A percentile compares a stretch with the other conserved stretches of the same genome.
Evolutionary conservation across 1,140 invertebrate genomes (phyloP).

Genomic region (Elymnias hypermnestra): DNA sequence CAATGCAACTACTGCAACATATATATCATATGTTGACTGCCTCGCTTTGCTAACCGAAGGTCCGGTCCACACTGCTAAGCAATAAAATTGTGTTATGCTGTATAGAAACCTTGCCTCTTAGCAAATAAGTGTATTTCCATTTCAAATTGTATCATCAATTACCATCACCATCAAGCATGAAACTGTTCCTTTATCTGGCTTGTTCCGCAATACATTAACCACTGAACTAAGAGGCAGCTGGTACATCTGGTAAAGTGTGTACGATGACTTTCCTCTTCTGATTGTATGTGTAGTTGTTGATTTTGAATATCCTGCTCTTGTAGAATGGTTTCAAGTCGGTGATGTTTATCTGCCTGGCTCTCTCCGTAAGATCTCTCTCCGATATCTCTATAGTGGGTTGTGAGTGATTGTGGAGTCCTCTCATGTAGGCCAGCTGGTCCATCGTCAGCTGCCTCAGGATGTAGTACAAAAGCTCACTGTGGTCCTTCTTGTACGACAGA

Average conservation of each 20-base stretch:
- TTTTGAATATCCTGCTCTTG: constrained; percentile 92
- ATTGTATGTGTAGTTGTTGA: constrained; percentile 94
- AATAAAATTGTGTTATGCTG: no score
- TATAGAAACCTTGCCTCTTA: no score
- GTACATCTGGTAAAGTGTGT: constrained; percentile 83
- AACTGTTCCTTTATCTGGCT: background rate
- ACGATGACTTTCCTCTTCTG: constrained; percentile 89
- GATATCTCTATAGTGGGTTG: constrained; percentile 90
- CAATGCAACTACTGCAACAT: no score
- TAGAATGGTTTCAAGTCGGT: constrained; percentile 94
- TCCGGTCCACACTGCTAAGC: no score
- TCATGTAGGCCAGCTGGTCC: constrained; percentile 92
- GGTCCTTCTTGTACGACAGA: constrained; percentile 95
- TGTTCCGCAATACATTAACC: background rate
- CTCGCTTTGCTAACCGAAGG: no score
- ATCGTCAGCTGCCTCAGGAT: constrained; percentile 95
- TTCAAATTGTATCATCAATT: no score
- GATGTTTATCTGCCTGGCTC: constrained; percentile 96
- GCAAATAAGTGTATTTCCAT: no score
- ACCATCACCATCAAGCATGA: no score
- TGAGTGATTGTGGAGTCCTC: constrained; percentile 85
- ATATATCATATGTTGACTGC: no score
- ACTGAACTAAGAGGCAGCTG: constrained; percentile 13
- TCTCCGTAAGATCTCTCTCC: constrained; percentile 93
- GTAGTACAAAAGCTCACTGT: constrained; percentile 97